A percentile compares a stretch with the other conserved stretches of the same genome.
phyloP scores from a whole-genome alignment of 92 coral and sea anemone genomes.

The Bergia puertoricense region DNA sequence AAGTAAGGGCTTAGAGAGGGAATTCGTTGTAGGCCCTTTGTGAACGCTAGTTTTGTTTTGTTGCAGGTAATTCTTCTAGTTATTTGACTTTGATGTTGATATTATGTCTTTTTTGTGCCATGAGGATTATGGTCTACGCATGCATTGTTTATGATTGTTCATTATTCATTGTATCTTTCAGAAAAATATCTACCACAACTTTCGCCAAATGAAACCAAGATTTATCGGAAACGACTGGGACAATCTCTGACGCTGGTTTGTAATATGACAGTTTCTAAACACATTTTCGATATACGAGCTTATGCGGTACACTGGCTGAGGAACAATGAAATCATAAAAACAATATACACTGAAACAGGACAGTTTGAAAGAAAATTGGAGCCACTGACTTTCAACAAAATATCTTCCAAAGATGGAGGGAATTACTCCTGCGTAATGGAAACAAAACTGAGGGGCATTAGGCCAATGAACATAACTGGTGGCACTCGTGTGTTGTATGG shows the following conservation, averaged over 20 bases:
- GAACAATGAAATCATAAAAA: neutral
- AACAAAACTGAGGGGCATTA: constrained; percentile 9
- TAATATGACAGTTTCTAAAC: constrained; percentile 16
- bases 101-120: too few relatives aligned
- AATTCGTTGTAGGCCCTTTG: too few relatives aligned
- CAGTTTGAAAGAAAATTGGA: constrained; percentile 5
- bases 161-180: neutral
- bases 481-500: constrained; percentile 15
- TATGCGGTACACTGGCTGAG: constrained; percentile 10
- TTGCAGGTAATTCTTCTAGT: too few relatives aligned
- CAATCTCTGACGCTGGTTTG: neutral
- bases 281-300: constrained; percentile 9
- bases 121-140: too few relatives aligned
- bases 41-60: too few relatives aligned
- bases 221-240: neutral
- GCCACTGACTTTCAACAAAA: neutral
- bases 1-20: too few relatives aligned
- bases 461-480: constrained; percentile 1
- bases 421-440: constrained; percentile 21
- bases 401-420: constrained; percentile 23
- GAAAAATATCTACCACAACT: constrained; percentile 4
- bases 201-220: neutral
- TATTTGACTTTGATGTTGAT: too few relatives aligned
- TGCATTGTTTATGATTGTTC: too few relatives aligned
- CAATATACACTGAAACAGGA: constrained; percentile 1